Conservation (phyloP, 2,113 vertebrate species). For the Psephotus haematonotus region DNA sequence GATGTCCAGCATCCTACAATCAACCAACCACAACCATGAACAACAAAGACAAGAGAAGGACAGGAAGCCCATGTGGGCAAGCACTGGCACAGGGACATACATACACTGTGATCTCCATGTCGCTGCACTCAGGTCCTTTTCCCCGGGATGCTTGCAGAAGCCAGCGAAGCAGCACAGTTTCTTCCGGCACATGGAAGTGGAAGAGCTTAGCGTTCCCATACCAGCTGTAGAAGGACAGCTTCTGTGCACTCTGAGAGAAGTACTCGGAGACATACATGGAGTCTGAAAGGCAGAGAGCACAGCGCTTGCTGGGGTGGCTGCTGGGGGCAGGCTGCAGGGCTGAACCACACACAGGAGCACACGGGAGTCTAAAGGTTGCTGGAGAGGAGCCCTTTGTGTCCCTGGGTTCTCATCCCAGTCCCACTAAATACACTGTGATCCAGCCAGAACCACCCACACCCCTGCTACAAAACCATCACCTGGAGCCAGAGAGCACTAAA, state of each 20-base stretch:
- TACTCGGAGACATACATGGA: conserved; percentile 82
- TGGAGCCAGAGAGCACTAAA: not conserved
- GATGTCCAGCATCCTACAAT: not conserved
- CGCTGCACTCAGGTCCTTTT: conserved; percentile 76
- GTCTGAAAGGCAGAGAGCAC: conserved; percentile 45
- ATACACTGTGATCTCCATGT: conserved; percentile 85
- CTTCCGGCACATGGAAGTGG: conserved; percentile 88
- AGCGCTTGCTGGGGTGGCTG: not conserved
- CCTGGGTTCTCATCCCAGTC: not conserved
- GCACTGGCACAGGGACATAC: conserved; percentile 10
- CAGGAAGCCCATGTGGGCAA: not conserved
- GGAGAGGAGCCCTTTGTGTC: not conserved
- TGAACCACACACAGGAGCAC: not conserved
- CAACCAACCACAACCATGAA: not conserved
- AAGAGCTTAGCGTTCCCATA: conserved; percentile 88
- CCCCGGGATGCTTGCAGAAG: conserved; percentile 81
- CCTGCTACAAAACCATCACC: not conserved
- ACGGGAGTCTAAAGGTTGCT: not conserved
- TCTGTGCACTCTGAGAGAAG: conserved; percentile 88
- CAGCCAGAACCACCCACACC: not conserved
- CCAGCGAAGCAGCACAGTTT: conserved; percentile 85
- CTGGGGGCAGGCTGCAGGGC: not conserved
- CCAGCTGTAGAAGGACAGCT: conserved; percentile 89
- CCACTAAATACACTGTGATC: not conserved
- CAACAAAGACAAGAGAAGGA: not conserved